Evolutionary conservation across 2,113 vertebrate species (phyloP), one percentile per base, ranked within the genome.

Genomic region (Pteruthius melanotis): DNA sequence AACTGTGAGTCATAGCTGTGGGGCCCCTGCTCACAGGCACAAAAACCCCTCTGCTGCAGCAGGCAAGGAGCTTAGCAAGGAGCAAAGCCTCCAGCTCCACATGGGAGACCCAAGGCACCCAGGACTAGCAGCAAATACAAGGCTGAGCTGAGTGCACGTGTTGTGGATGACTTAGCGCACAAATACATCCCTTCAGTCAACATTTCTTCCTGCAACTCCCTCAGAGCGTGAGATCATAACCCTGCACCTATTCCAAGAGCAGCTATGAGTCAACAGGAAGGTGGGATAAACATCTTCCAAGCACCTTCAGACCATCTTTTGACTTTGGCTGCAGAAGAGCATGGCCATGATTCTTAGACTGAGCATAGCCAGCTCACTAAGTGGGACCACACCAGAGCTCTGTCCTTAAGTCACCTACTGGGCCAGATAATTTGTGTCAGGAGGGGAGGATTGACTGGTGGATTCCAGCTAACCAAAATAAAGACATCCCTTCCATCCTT

Each of bases 1-100:
- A 94, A 79, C 72, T 91, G 52, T 95, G 95, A 94, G 50, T 96
- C 95, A 96, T 1, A 49, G 75, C 31, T 39, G 44, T 56, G 86
- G 59, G 93, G 94, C 89, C 92, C 84, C 74, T 52, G 57, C 66
- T 78, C 49, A 28, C 4, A 71, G 71, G 57, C 88, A 92, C 63
- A 89, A 87, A 94, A 83, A 60, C 81, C 78, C 50, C 91, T 76
- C 69, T 78, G 49, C 90, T 78, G 61, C 92, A 83, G 72, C 76
- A 75, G 63, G 47, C 57, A 61, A 44, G 70, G 30, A 85, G 59
- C 45, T 61, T n/a, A 37, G 71, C 28, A 28, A 72, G 15, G 57
- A 80, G 76, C 27, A 90, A 42, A 72, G 68, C 56, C 76, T 86
- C 79, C 77, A 61, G 56, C 21, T 79, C 63, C 6, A 5, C 52